Evolutionary conservation across 1,140 invertebrate genomes (phyloP), one percentile per base, ranked within the genome.

Genomic region (Magallana angulata): DNA sequence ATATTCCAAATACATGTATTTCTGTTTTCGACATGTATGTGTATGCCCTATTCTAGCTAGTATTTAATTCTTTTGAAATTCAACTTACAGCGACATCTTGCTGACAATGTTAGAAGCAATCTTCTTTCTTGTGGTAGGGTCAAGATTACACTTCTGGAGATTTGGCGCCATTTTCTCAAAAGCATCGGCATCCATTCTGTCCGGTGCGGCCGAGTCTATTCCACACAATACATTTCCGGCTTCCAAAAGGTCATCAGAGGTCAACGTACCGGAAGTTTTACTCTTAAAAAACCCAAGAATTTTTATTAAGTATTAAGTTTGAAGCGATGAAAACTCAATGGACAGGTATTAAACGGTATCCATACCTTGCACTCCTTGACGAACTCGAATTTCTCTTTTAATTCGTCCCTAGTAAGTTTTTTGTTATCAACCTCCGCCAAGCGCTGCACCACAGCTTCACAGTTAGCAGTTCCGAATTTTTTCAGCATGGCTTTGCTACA

Each of bases 371-470:
- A 80, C 5, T 86, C 64, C 57, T 86, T 80, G 36, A 84, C 24
- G 82, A 84, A 89, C 24, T 89, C 82, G 48, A 84, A 89, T 30
- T 85, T 85, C 8, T 87, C 88, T 56, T 89, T 85, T 36, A 89
- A 48, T 24, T 87, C 82, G 1, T 71, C 59, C 36, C 86, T 89
- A 7, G 85, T 80, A 4, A 89, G 11, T 56, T 68, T 82, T n/a
- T 89, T 76, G 16, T 64, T 83, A 59, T 89, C 85, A 30, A 82
- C 85, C 24, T 84, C 56, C 14, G 88, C 82, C 9, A 89, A 36
- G 14, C 60, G 59, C 30, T 85, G 81, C 6, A 84, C 36, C 14
- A 89, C 81, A 2, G 85, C 88, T 14, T 86, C 82, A 36, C 82
- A 84, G 12, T 86, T 89, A 64, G 64, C 81, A 5, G 58, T 84